Evolutionary conservation across 2,888 invertebrate genomes (phyloP).

Genomic region (Lymantria dispar): DNA sequence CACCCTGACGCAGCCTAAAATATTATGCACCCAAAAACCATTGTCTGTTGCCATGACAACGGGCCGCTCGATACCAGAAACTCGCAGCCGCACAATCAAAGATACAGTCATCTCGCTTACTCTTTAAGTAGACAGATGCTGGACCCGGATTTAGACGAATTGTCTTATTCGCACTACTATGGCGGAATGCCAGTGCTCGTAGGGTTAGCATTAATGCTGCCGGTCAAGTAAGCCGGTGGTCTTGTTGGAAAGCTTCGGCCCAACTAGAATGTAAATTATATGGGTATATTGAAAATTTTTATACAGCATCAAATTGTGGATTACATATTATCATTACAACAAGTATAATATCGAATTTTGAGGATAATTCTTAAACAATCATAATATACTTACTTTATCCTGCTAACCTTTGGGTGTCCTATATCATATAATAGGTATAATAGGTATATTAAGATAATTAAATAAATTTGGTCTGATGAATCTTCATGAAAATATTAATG

Average conservation of each 20-base stretch:
- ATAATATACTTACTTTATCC: conserved; percentile 17
- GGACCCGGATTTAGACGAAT: conserved; percentile 62
- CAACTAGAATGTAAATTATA: conserved; percentile 53
- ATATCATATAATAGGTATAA: neutral
- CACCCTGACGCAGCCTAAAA: conserved; percentile 77
- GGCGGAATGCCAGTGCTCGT: conserved; percentile 71
- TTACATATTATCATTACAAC: conserved; percentile 23
- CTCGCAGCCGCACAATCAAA: conserved; percentile 63
- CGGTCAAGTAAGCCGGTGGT: conserved; percentile 45
- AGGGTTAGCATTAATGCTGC: conserved; percentile 66
- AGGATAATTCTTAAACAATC: conserved; percentile 29
- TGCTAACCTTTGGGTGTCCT: neutral
- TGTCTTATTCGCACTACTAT: conserved; percentile 62
- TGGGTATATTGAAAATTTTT: conserved; percentile 40
- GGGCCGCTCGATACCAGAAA: conserved; percentile 72
- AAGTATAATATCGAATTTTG: conserved; percentile 14
- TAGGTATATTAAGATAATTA: neutral
- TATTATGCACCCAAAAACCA: conserved; percentile 83
- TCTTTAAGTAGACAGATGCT: conserved; percentile 63
- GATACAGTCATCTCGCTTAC: conserved; percentile 73
- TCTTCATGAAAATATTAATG: neutral
- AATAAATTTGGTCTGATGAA: neutral
- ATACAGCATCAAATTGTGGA: conserved; percentile 41
- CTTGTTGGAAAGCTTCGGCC: conserved; percentile 69
- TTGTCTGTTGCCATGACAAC: conserved; percentile 82